Base-by-base conservation (phyloP, 2,888 invertebrate genomes). In the Elaeidobius kamerunicus region DNA sequence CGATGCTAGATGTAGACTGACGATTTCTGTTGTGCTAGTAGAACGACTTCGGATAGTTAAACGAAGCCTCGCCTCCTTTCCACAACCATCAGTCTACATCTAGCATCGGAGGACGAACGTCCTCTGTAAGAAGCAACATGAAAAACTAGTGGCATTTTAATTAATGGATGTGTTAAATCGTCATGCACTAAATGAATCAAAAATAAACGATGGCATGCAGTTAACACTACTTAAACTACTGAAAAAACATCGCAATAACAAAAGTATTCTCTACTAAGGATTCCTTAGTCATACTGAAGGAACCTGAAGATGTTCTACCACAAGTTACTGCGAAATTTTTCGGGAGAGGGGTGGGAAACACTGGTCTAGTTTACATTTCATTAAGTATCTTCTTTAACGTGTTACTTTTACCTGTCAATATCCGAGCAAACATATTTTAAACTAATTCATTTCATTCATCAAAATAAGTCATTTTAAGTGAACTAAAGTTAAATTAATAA, bases 161-260 rank as follows among this genome's bases (percentile, higher is more conserved):
- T 9, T n/a, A 7, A 30, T 30, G 11, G 4, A 7, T 30, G 11
- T 30, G 11, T n/a, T n/a, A n/a, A n/a, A n/a, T n/a, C n/a, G n/a
- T n/a, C 23, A 23, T 23, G 23, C 23, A 23, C 4, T 6, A 4
- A 6, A 4, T 23, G 9, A 23, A 6, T 30, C 12, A 30, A 6
- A 4, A 4, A 30, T 30, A 30, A 30, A 7, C 4, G 12, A n/a
- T 12, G 11, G 15, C 44, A 44, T 44, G 44, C 44, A 16, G 36
- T 34, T 44, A 19, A 20, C 20, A 11, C 35, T 23, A 43, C 20
- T 34, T n/a, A 35, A 12, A 23, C 44, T 34, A 42, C 42, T 42
- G 32, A 40, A 44, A 54, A 54, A 54, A 49, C 54, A 49, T 54
- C 54, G 54, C 54, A 54, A 45, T 54, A 54, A 54, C 41, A 34